Evolutionary conservation across 2,888 invertebrate species (phyloP), one percentile per base, ranked within the genome.

Genomic region (Cancer borealis): DNA sequence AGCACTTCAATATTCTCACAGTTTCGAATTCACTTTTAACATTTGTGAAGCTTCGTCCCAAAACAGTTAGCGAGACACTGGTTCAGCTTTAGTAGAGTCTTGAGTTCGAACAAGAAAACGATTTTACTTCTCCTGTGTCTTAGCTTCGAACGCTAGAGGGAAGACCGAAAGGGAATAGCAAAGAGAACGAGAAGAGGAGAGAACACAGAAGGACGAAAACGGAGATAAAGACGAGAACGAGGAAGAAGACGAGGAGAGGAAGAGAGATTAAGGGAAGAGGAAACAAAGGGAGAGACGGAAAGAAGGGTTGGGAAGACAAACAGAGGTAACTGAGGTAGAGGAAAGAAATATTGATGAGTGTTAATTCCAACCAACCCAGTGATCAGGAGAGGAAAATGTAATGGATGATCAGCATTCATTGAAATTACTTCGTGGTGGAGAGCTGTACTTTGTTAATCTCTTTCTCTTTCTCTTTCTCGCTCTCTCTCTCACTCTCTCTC

Each of bases 231-330:
- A 66, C 66, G 66, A 66, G n/a, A 66, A 66, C 66, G 66, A 66
- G 66, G n/a, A 66, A n/a, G 66, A 66, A 66, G 66, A 66, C 66
- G 66, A 66, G 66, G 66, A 79, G 79, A 26, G 79, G 30, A 30
- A 26, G 30, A 79, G 79, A 79, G 79, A 66, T 66, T 66, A 66
- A n/a, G 66, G n/a, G 66, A 66, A 66, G 66, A 66, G 66, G 66
- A 66, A 66, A 66, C 66, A 66, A 66, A 66, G 66, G 66, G 66
- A 66, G 66, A n/a, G 66, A 66, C 21, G 66, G n/a, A 21, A 66
- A n/a, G n/a, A 66, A 66, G 66, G 66, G 66, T 66, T 66, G 66
- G 66, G 6, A 79, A 79, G 79, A 79, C 79, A 79, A 79, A 79
- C 12, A 79, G 6, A 14, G 12, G 79, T 30, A 79, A 79, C 26